phyloP scores from a whole-genome alignment of 2,888 invertebrate species.

The Hirtodrosophila alboralis region DNA sequence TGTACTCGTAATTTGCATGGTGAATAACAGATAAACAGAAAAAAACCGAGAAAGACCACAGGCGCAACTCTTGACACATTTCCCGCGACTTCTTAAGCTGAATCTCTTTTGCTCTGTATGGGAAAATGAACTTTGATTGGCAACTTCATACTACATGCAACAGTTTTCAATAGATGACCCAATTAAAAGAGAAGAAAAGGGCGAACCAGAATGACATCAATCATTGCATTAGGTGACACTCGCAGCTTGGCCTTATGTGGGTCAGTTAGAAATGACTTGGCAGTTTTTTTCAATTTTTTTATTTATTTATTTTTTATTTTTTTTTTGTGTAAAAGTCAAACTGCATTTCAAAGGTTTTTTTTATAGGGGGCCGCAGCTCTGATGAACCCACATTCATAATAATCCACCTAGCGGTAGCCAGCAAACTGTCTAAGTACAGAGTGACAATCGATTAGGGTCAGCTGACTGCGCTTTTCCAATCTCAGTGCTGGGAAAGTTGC shows the following conservation, averaged over 20 bases:
- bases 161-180: constrained; percentile 63
- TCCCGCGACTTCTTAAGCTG: constrained; percentile 34
- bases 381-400: constrained; percentile 55
- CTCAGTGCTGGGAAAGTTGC: constrained; percentile 34
- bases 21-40: constrained; percentile 10
- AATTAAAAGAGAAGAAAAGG: constrained; percentile 58
- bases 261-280: constrained; percentile 76
- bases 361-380: constrained; percentile 18
- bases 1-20: constrained; percentile 72
- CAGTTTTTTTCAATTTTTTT: constrained; percentile 66
- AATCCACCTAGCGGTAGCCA: constrained; percentile 47
- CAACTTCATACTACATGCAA: constrained; percentile 21
- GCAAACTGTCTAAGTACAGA: constrained; percentile 33
- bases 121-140: constrained; percentile 43
- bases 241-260: constrained; percentile 49
- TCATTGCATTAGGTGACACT: constrained; percentile 63
- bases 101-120: constrained; percentile 8
- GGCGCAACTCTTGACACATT: constrained; percentile 74
- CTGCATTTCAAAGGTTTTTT: constrained; percentile 55
- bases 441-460: constrained; percentile 79
- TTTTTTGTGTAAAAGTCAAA: constrained; percentile 52
- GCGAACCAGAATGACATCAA: constrained; percentile 69
- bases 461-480: constrained; percentile 16
- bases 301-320: too few relatives aligned
- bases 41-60: constrained; percentile 44